Evolutionary conservation across 2,888 invertebrate species (phyloP), one percentile per base, ranked within the genome.

Genomic region (Osedax fenrisi): DNA sequence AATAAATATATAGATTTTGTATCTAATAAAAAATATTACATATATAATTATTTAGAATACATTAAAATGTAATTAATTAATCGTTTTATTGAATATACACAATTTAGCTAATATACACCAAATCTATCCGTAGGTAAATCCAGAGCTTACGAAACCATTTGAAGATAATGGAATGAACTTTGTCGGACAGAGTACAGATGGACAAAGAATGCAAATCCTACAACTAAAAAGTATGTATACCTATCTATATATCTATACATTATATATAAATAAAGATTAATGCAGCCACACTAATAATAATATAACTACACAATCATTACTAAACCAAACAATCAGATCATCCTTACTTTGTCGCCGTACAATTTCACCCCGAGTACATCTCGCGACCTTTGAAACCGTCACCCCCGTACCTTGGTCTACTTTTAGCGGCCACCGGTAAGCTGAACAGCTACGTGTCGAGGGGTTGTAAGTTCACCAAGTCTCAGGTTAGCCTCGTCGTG

Each of bases 281-380:
- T 41, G 17, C 41, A 41, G 17, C 17, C 17, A 41, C 10, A 5
- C 17, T 5, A 5, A 10, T 10, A 41, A 5, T 41, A 41, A 41
- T 41, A 41, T 41, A 41, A 41, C 17, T 17, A 41, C 41, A 41
- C 41, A 10, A 41, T 41, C 5, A 41, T 41, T 17, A 41, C n/a
- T n/a, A n/a, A n/a, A n/a, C n/a, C n/a, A n/a, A n/a, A n/a, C n/a
- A n/a, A n/a, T 22, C 80, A 84, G 88, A 87, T 72, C 97, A 99
- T 86, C 91, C 91, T 0, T 98, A 91, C 85, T 99, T 91, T 83
- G 91, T 96, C 2, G 91, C 91, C 0, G 94, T 94, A 1, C 98
- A 98, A 85, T 99, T 91, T 86, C 98, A 99, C 85, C 98, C 98
- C 0, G 98, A 99, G 85, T 98, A 97, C 84, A 87, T 94, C 76